Conservation (phyloP, 2,113 vertebrate species). For the Hyla sarda region DNA sequence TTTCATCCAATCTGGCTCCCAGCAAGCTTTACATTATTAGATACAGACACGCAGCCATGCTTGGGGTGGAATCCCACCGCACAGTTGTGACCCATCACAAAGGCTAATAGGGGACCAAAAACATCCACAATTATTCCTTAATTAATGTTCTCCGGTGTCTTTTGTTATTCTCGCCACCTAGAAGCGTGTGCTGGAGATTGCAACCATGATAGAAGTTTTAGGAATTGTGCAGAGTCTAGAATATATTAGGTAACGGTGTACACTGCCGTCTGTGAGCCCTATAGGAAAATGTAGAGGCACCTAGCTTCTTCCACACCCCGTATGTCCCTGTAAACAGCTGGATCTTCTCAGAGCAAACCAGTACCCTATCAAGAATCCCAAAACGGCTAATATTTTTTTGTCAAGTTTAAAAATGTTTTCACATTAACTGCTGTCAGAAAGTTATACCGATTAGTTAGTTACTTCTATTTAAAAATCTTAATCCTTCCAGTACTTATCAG, state of each 20-base stretch:
- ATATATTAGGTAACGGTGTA: neutral
- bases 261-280: no score
- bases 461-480: no score
- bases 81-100: neutral
- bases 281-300: no score
- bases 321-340: neutral
- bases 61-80: constrained; percentile 48
- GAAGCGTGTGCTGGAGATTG: neutral
- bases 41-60: constrained; percentile 43
- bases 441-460: no score
- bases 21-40: constrained; percentile 48
- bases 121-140: constrained; percentile 8
- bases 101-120: constrained; percentile 6
- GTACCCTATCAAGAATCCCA: no score
- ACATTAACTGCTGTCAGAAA: no score
- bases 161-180: constrained; percentile 5
- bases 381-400: no score
- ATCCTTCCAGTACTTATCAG: no score
- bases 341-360: neutral
- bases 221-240: no score
- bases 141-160: neutral
- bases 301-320: no score
- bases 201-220: neutral
- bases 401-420: no score
- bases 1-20: constrained; percentile 46